Evolutionary conservation across 2,113 vertebrate species (phyloP), one percentile per base, ranked within the genome.

Genomic region (Amphiprion ocellaris): DNA sequence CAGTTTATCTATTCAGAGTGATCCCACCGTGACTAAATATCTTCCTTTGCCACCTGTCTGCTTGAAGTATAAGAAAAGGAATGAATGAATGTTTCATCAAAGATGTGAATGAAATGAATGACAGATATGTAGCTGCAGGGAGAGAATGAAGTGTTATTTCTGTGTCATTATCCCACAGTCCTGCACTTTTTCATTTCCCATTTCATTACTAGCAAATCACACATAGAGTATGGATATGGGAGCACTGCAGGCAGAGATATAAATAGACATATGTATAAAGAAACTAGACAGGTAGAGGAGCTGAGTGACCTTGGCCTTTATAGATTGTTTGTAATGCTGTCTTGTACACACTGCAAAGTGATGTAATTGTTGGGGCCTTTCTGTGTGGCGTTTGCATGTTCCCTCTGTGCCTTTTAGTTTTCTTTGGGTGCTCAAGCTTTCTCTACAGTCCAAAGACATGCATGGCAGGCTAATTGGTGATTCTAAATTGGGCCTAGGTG

Each of bases 21-120:
- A 78, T 71, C 56, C 10, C 59, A 50, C 23, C 23, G 6, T 62
- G 82, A 80, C 65, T 74, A 77, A 69, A 79, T 41, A 62, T 30
- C 28, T 78, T 23, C 37, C 44, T 46, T 64, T 78, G 37, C 70
- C 73, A 77, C 80, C 63, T 69, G 74, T 74, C 73, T 58, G 60
- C 59, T 71, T 28, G 46, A 73, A 28, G 67, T 67, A 63, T 63
- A 58, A 73, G 28, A 64, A 74, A 71, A 52, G 26, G 63, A 88
- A 74, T 82, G 39, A 76, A 82, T 84, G 47, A 85, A 44, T 46
- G 76, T 73, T 81, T 86, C 69, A 82, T 87, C 72, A 81, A 68
- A 81, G 56, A 61, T 66, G 28, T 64, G 72, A 81, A 76, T 73
- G 67, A 86, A 79, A 52, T 49, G 69, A 44, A 79, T 47, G 69